phyloP scores from a whole-genome alignment of 1,140 invertebrate species.

The Hypothenemus hampei region DNA sequence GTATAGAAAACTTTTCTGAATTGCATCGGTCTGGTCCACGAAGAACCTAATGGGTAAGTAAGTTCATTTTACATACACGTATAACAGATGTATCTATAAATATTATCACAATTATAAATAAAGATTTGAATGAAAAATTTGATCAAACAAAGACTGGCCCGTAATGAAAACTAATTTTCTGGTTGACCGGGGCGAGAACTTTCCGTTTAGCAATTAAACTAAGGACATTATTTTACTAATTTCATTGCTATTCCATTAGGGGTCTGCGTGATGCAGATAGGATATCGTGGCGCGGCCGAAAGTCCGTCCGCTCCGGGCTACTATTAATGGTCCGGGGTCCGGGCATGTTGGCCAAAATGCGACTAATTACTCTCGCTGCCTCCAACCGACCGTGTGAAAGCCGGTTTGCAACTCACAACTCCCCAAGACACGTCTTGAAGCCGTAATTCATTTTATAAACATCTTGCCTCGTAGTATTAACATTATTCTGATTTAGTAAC shows the following conservation, averaged over 20 bases:
- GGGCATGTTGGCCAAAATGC: constrained; percentile 28
- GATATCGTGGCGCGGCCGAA: constrained; percentile 32
- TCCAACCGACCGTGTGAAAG: constrained; percentile 17
- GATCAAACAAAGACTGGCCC: constrained; percentile 17
- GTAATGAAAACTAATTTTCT: constrained; percentile 40
- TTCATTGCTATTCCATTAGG: constrained; percentile 46
- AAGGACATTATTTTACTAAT: constrained; percentile 46
- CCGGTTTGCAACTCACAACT: neutral
- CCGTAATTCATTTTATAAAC: too few species aligned
- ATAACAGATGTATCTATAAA: too few species aligned
- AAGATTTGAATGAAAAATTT: neutral
- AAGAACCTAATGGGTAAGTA: too few species aligned
- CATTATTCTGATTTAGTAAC: too few species aligned
- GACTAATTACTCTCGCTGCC: constrained; percentile 29
- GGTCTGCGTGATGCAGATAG: constrained; percentile 44
- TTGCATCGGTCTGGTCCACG: too few species aligned
- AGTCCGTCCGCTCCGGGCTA: constrained; percentile 30
- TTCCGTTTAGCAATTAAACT: constrained; percentile 42
- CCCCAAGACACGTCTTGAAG: too few species aligned
- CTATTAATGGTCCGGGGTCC: constrained; percentile 35
- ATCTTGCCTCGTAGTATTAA: too few species aligned
- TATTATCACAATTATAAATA: too few species aligned
- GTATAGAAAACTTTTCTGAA: too few species aligned
- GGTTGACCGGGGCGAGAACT: constrained; percentile 36
- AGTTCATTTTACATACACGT: too few species aligned